These are phyloP conservation scores for Gnathonemus longibarbis DNA, from an alignment of 2,113 vertebrate genomes.

Conservation along the genomic window DNA sequence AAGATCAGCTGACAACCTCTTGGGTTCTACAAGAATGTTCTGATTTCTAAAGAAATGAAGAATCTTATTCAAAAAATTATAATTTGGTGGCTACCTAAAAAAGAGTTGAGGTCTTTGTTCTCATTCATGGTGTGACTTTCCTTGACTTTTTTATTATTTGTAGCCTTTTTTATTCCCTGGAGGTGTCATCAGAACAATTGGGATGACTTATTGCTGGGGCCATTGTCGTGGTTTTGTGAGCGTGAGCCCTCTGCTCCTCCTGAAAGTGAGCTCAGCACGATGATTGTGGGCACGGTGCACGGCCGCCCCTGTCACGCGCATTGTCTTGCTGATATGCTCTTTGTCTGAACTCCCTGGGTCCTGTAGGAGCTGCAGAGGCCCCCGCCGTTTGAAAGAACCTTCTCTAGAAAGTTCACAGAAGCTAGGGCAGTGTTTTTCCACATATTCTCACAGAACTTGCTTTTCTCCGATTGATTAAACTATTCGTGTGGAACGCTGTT, in stretches of 20 bases:
- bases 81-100: not conserved
- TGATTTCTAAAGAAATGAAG: not conserved
- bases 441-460: not conserved
- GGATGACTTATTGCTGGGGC: not conserved
- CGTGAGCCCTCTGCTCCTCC: not conserved
- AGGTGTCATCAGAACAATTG: not conserved
- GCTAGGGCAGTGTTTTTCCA: not conserved
- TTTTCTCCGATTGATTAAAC: not conserved
- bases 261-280: not conserved
- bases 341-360: not conserved
- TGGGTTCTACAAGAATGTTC: not conserved
- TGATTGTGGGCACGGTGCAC: not conserved
- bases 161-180: not conserved
- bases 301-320: not conserved
- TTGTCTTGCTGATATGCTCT: not conserved
- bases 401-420: not conserved
- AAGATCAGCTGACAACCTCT: conserved; percentile 33
- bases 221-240: not conserved
- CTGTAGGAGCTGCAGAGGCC: not conserved
- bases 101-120: not conserved
- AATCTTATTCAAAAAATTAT: not conserved
- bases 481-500: not conserved
- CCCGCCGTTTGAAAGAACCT: not conserved
- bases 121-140: not conserved
- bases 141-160: not conserved